Percentiles rank a stretch among this genome's conserved stretches.
Evolutionary conservation across 2,797 vertebrate genomes (phyloP).

Genomic region (Pyrrhura leucotis): DNA sequence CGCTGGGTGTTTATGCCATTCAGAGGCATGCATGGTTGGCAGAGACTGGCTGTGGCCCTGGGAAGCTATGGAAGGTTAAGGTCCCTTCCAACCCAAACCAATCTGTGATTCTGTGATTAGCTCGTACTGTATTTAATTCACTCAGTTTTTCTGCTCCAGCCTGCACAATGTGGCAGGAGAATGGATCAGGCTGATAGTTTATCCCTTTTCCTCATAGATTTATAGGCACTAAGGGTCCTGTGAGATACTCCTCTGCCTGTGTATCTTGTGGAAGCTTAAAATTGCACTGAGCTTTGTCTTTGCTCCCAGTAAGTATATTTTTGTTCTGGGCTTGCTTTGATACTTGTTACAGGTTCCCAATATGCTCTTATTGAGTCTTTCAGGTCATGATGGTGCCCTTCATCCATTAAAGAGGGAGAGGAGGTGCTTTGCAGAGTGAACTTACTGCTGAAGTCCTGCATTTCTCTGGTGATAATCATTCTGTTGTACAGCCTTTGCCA

Average conservation of each 20-base stretch:
- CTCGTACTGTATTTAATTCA: not conserved
- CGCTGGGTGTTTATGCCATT: not conserved
- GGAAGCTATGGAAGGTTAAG: not conserved
- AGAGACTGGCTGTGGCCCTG: not conserved
- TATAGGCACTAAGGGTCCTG: not conserved
- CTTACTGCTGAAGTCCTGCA: not conserved
- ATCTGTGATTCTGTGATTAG: not conserved
- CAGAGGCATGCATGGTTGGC: not conserved
- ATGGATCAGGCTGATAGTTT: not conserved
- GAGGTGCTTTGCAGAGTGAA: accelerated
- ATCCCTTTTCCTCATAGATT: not conserved
- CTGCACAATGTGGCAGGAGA: not conserved
- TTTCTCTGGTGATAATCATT: not conserved
- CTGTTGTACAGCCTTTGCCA: not conserved
- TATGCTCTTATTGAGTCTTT: not conserved
- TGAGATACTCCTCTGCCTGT: not conserved
- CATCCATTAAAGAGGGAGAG: not conserved
- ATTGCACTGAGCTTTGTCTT: not conserved
- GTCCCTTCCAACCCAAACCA: not conserved
- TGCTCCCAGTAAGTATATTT: not conserved
- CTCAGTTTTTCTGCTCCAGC: not conserved
- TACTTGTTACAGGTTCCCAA: not conserved
- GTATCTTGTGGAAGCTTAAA: not conserved
- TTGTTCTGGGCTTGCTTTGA: not conserved
- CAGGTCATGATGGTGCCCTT: not conserved